Conservation (phyloP, 2,888 invertebrate species). For the Bibio marci region DNA sequence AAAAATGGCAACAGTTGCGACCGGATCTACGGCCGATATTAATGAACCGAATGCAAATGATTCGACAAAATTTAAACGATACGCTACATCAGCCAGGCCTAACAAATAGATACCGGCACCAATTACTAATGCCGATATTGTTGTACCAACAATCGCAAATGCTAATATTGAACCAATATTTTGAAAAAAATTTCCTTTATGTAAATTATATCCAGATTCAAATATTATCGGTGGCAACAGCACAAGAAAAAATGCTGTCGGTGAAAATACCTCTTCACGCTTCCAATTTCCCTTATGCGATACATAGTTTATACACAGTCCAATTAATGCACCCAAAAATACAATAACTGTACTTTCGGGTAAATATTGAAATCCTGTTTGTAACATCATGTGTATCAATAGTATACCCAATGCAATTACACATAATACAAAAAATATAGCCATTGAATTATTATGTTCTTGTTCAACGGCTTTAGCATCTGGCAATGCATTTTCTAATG, state of each 20-base stretch:
- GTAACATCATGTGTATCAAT: slow-evolving; percentile 84
- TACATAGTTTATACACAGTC: slow-evolving; percentile 75
- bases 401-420: slow-evolving; percentile 88
- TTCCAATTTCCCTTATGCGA: slow-evolving; percentile 85
- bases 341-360: slow-evolving; percentile 97
- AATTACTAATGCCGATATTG: slow-evolving; percentile 91
- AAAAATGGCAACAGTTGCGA: slow-evolving; percentile 97
- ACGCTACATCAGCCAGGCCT: slow-evolving; percentile 82
- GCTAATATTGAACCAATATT: slow-evolving; percentile 97
- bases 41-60: slow-evolving; percentile 97
- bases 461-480: slow-evolving; percentile 85
- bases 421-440: slow-evolving; percentile 94
- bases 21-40: slow-evolving; percentile 98
- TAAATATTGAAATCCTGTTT: slow-evolving; percentile 89
- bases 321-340: slow-evolving; percentile 83
- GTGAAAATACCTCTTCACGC: slow-evolving; percentile 95
- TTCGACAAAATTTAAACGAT: slow-evolving; percentile 83
- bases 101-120: slow-evolving; percentile 91
- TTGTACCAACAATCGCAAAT: slow-evolving; percentile 94
- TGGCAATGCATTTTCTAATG: slow-evolving; percentile 56
- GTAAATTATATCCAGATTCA: slow-evolving; percentile 96
- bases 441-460: slow-evolving; percentile 91
- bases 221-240: slow-evolving; percentile 96
- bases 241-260: slow-evolving; percentile 94
- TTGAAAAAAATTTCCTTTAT: slow-evolving; percentile 92